Percentiles rank a stretch among this genome's conserved stretches.
Conservation (phyloP, 2,888 invertebrate genomes). For the Drosophila trichaetosa region DNA sequence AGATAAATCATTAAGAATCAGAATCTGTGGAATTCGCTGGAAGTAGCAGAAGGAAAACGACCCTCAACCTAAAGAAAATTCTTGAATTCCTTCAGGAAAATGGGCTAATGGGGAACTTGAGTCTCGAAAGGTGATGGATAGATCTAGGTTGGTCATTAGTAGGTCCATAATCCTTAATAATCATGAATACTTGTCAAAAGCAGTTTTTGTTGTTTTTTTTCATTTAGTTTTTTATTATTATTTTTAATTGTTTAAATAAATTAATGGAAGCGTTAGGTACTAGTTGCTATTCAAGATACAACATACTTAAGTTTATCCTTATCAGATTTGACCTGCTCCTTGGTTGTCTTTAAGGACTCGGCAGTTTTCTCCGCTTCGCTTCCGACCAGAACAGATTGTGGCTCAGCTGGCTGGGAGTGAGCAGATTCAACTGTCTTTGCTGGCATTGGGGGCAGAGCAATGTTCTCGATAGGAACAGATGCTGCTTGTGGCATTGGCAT, state of each 20-base stretch:
- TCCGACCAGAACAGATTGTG: background rate
- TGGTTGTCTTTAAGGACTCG: slow-evolving; percentile 27
- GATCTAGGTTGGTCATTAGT: background rate
- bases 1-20: background rate
- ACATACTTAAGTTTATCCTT: slow-evolving; percentile 60
- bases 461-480: slow-evolving; percentile 22
- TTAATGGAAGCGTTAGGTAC: slow-evolving; percentile 18
- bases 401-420: background rate
- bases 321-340: slow-evolving; percentile 21
- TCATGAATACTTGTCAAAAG: background rate
- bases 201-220: background rate
- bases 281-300: slow-evolving; percentile 41
- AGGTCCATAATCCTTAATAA: background rate
- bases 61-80: background rate
- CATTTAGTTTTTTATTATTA: slow-evolving; percentile 22
- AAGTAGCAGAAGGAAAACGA: background rate
- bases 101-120: background rate
- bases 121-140: background rate
- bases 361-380: slow-evolving; percentile 23
- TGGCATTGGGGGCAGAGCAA: slow-evolving; percentile 62
- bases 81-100: background rate
- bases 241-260: slow-evolving; percentile 30
- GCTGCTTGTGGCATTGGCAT: background rate
- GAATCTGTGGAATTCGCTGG: background rate
- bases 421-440: slow-evolving; percentile 29